A percentile compares a stretch with the other conserved stretches of the same genome.
Evolutionary conservation across 1,140 invertebrate genomes (phyloP).

Genomic region (Limonius californicus): DNA sequence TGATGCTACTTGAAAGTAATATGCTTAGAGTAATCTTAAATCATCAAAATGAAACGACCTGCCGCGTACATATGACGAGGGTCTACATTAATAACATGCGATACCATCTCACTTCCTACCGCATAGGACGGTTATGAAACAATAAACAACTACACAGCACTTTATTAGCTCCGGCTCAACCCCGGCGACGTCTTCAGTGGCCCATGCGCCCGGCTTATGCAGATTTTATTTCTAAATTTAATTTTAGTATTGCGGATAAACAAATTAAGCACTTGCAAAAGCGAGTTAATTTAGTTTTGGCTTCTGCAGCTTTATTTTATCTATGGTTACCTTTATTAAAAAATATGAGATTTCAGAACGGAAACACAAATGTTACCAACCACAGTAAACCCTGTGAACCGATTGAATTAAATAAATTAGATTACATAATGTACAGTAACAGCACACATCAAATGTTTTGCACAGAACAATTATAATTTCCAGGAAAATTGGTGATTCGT

Average conservation of each 20-base stretch:
- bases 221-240: slow-evolving; percentile 15
- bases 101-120: slow-evolving; percentile 41
- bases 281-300: slow-evolving; percentile 16
- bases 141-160: slow-evolving; percentile 34
- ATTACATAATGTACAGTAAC: too few relatives aligned
- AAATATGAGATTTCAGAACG: too few relatives aligned
- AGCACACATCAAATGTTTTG: too few relatives aligned
- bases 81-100: slow-evolving; percentile 40
- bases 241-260: slow-evolving; percentile 14
- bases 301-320: too few relatives aligned
- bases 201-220: slow-evolving; percentile 11
- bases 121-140: slow-evolving; percentile 36
- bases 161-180: slow-evolving; percentile 23
- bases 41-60: slow-evolving; percentile 42
- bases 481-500: too few relatives aligned
- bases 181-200: neutral
- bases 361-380: too few relatives aligned
- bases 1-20: slow-evolving; percentile 39
- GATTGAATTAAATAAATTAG: too few relatives aligned
- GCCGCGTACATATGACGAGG: slow-evolving; percentile 36
- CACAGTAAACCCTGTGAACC: too few relatives aligned
- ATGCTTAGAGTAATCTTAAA: slow-evolving; percentile 39
- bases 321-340: too few relatives aligned
- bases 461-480: too few relatives aligned
- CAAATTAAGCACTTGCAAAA: neutral